Percentiles rank a stretch among this genome's conserved stretches.
phyloP scores from a whole-genome alignment of 2,113 vertebrate species.

The Ochotona princeps region DNA sequence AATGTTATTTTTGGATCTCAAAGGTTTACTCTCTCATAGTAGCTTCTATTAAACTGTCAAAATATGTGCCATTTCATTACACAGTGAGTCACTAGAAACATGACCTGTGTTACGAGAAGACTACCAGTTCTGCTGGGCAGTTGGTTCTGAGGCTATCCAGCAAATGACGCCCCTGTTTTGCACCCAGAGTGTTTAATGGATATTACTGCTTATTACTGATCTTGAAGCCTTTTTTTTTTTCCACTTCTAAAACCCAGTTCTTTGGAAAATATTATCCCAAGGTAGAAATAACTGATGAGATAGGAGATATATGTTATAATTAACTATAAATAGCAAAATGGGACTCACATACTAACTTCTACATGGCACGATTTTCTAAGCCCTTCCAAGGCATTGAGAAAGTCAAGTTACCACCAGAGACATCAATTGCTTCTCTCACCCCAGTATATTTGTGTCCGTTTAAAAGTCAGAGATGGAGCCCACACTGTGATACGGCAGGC shows the following conservation, averaged over 20 bases:
- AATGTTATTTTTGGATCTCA: background rate
- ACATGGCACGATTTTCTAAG: background rate
- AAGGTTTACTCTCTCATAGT: background rate
- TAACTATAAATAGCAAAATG: background rate
- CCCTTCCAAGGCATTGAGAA: background rate
- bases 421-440: background rate
- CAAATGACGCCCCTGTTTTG: conserved; percentile 26
- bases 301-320: background rate
- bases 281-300: background rate
- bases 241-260: background rate
- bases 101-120: conserved; percentile 44
- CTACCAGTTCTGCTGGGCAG: background rate
- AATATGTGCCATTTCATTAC: conserved; percentile 13
- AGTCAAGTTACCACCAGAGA: background rate
- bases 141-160: background rate
- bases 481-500: no score
- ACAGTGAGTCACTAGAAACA: background rate
- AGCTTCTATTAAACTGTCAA: conserved; percentile 17
- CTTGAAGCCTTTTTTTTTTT: background rate
- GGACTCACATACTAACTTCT: background rate
- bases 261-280: conserved; percentile 30
- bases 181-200: background rate
- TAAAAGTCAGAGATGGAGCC: background rate
- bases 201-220: conserved; percentile 25
- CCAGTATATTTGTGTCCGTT: background rate